Evolutionary conservation across 2,113 vertebrate genomes (phyloP).

Genomic region (Trochalopteron elliotii): DNA sequence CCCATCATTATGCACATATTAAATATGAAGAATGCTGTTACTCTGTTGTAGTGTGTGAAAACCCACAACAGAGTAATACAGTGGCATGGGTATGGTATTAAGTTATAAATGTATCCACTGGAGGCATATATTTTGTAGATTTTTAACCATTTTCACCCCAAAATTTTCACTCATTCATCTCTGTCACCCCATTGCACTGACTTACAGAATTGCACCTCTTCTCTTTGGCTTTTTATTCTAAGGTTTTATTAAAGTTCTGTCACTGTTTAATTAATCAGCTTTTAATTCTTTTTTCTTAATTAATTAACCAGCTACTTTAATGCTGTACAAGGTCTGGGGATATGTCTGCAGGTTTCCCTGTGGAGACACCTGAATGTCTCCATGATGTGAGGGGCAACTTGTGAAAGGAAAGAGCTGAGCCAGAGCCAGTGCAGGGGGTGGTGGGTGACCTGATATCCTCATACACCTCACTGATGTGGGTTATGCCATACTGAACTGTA

Average conservation of each 20-base stretch:
- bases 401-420: background rate
- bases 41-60: background rate
- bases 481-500: background rate
- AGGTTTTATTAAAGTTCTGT: background rate
- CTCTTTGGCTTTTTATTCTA: background rate
- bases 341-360: background rate
- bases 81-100: background rate
- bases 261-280: background rate
- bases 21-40: background rate
- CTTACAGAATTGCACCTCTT: background rate
- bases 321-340: background rate
- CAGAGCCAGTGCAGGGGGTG: fast-evolving
- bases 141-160: background rate
- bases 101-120: background rate
- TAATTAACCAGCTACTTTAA: background rate
- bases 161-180: background rate
- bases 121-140: background rate
- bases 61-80: background rate
- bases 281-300: background rate
- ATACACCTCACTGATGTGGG: background rate
- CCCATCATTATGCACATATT: background rate
- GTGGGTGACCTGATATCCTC: background rate
- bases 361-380: background rate
- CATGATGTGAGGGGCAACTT: background rate
- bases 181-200: background rate